phyloP scores from a whole-genome alignment of 2,797 vertebrate genomes.

The Mormyrus hasselquistii region DNA sequence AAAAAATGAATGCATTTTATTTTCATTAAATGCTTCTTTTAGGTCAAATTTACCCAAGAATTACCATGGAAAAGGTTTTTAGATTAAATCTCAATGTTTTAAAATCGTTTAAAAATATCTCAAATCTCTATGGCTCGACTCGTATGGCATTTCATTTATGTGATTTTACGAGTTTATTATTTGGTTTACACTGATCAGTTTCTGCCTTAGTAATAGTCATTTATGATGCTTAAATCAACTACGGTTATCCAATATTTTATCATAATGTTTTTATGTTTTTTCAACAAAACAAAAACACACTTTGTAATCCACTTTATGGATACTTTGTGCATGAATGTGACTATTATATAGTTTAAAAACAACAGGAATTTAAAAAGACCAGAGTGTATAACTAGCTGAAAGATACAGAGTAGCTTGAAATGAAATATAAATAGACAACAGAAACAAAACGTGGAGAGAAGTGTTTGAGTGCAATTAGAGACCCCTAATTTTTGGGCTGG shows the following conservation, averaged over 20 bases:
- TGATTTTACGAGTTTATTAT: conserved; percentile 9
- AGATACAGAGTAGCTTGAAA: conserved; percentile 19
- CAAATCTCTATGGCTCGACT: neutral
- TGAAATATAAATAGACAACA: conserved; percentile 26
- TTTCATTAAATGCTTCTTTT: neutral
- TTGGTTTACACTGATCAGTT: neutral
- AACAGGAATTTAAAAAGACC: conserved; percentile 18
- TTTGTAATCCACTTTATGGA: conserved; percentile 32
- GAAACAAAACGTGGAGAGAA: neutral
- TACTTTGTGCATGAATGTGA: neutral
- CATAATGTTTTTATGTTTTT: conserved; percentile 3
- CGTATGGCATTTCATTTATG: conserved; percentile 12
- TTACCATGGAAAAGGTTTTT: neutral
- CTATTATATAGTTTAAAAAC: conserved; percentile 14
- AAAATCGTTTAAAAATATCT: neutral
- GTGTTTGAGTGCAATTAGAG: neutral
- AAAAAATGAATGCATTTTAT: neutral
- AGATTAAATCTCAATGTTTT: neutral
- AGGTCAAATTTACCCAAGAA: neutral
- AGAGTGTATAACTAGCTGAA: conserved; percentile 11
- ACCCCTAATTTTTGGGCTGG: neutral
- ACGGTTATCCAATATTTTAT: neutral
- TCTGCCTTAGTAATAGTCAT: neutral
- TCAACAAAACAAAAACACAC: conserved; percentile 10
- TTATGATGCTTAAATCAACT: neutral